Conservation (phyloP, 1,140 invertebrate species). For the Battus philenor region DNA sequence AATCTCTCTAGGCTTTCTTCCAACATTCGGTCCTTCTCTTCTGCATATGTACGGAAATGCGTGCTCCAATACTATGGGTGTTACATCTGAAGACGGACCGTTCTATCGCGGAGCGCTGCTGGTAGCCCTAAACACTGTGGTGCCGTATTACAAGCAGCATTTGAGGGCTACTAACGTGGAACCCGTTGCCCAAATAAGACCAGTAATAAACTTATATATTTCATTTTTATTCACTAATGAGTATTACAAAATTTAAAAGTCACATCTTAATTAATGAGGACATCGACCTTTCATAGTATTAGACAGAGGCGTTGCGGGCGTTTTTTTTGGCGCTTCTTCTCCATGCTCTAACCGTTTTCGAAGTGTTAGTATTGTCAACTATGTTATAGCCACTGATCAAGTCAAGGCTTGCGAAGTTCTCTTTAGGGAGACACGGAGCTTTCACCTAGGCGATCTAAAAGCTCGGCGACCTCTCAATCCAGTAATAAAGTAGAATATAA, state of each 20-base stretch:
- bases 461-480: too few relatives aligned
- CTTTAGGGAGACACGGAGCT: too few relatives aligned
- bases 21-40: slow-evolving; percentile 35
- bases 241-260: too few relatives aligned
- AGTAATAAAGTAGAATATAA: too few relatives aligned
- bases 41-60: slow-evolving; percentile 34
- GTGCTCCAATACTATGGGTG: slow-evolving; percentile 5
- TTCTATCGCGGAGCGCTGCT: slow-evolving; percentile 39
- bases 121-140: slow-evolving; percentile 31
- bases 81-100: slow-evolving; percentile 25
- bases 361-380: too few relatives aligned
- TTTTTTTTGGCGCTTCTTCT: too few relatives aligned
- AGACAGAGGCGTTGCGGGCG: too few relatives aligned
- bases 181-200: slow-evolving; percentile 28
- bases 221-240: background rate
- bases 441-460: too few relatives aligned
- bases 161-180: slow-evolving; percentile 35
- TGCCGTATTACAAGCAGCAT: slow-evolving; percentile 38
- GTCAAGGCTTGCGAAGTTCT: too few relatives aligned
- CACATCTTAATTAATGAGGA: too few relatives aligned
- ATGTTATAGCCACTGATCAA: too few relatives aligned
- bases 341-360: background rate
- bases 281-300: background rate
- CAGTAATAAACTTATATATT: slow-evolving; percentile 30
- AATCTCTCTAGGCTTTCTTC: slow-evolving; percentile 34